Percentiles rank a stretch among this genome's conserved stretches.
These are phyloP conservation scores for Coreius guichenoti DNA, from an alignment of 2,797 vertebrate species.

Conservation along the genomic window DNA sequence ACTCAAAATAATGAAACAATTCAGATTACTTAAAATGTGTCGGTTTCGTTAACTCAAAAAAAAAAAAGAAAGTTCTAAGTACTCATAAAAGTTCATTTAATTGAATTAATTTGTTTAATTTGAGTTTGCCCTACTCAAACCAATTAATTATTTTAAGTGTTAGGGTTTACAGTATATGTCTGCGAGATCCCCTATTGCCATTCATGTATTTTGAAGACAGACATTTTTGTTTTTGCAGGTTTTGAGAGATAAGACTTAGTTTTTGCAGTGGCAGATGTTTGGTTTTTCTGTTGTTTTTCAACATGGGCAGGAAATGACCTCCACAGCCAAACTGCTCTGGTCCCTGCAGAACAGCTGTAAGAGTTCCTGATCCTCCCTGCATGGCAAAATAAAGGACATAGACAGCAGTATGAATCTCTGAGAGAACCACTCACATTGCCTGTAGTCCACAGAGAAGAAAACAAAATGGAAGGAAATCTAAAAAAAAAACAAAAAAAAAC, in stretches of 20 bases:
- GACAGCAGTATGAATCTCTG: conserved; percentile 55
- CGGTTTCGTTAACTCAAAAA: too few relatives aligned
- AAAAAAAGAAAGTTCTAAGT: too few relatives aligned
- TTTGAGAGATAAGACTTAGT: neutral
- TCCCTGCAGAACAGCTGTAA: conserved; percentile 18
- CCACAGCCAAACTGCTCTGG: neutral
- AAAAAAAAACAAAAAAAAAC: neutral
- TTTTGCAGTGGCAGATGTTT: conserved; percentile 35
- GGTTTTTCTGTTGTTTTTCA: conserved; percentile 40
- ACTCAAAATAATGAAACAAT: too few relatives aligned
- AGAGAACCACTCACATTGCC: conserved; percentile 39
- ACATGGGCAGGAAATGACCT: conserved; percentile 56
- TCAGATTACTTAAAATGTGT: too few relatives aligned
- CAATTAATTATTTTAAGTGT: too few relatives aligned
- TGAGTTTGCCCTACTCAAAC: too few relatives aligned
- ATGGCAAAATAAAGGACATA: conserved; percentile 18
- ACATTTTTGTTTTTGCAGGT: conserved; percentile 11
- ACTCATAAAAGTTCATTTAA: too few relatives aligned
- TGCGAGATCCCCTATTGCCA: neutral
- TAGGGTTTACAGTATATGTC: neutral
- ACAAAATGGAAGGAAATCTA: neutral
- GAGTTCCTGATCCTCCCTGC: conserved; percentile 34
- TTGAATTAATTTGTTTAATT: too few relatives aligned
- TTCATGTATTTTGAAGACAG: neutral
- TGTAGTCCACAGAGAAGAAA: neutral